Percentiles rank a stretch among this genome's conserved stretches.
These are phyloP conservation scores for Pangasianodon gigas DNA, from an alignment of 2,113 vertebrate genomes.

Conservation along the genomic window DNA sequence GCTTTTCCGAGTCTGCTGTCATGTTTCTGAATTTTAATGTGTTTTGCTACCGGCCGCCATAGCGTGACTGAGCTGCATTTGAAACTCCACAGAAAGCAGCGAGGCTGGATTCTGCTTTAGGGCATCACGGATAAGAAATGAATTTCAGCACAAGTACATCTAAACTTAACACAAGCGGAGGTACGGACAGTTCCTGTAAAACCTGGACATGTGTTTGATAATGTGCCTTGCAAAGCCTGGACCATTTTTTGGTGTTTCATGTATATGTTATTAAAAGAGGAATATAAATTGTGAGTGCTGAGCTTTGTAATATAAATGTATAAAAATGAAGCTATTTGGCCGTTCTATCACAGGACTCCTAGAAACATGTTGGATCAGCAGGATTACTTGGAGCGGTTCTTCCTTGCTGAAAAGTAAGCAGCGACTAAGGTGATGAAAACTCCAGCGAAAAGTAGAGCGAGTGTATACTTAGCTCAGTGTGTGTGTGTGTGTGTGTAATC, in stretches of 20 bases:
- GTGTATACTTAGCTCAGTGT: conserved; percentile 12
- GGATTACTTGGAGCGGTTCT: background rate
- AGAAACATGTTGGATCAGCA: conserved; percentile 11
- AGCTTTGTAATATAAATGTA: background rate
- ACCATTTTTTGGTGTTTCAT: background rate
- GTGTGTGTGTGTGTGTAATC: background rate
- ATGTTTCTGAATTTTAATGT: background rate
- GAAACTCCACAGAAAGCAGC: background rate
- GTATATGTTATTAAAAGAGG: background rate
- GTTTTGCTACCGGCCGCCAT: background rate
- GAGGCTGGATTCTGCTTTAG: background rate
- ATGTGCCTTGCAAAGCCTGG: background rate
- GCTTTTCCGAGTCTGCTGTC: background rate
- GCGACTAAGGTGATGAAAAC: conserved; percentile 19
- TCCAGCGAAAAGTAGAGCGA: background rate
- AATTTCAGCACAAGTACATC: background rate
- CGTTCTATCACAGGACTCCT: background rate
- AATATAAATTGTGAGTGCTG: background rate
- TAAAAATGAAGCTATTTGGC: background rate
- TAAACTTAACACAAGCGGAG: background rate
- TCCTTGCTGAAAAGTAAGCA: conserved; percentile 18
- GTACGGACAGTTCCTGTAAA: background rate
- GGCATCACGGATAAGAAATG: background rate
- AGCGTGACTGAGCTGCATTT: background rate
- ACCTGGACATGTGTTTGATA: background rate